phyloP scores from a whole-genome alignment of 30 jellyfish, hydroid and myxozoan genomes.

The Pseudorhiza aurosa region DNA sequence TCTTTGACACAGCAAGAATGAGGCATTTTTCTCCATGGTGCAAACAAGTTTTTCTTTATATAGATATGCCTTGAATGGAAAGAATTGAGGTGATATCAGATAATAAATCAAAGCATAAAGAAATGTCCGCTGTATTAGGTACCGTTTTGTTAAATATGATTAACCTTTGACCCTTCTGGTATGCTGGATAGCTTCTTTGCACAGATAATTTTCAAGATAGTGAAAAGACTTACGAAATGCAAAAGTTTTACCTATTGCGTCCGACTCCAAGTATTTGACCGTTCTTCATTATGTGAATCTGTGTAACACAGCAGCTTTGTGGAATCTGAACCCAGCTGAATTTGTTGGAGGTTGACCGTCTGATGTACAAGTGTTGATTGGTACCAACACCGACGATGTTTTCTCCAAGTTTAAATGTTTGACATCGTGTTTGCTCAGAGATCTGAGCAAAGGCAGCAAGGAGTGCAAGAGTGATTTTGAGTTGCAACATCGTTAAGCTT shows the following conservation, averaged over 20 bases:
- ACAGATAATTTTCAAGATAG: too few species aligned
- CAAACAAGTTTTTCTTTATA: background rate
- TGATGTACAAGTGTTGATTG: constrained; percentile 1
- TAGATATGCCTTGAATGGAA: constrained; percentile 15
- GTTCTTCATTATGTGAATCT: constrained; percentile 17
- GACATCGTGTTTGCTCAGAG: constrained; percentile 1
- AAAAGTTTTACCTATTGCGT: background rate
- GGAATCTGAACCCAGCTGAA: constrained; percentile 25
- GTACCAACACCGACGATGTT: constrained; percentile 4
- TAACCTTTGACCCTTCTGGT: too few species aligned
- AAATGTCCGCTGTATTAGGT: too few species aligned
- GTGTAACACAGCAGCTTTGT: constrained; percentile 24
- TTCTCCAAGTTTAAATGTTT: background rate
- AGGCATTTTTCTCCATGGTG: constrained; percentile 10
- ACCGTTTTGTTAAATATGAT: too few species aligned
- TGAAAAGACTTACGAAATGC: too few species aligned
- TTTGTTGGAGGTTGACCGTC: background rate
- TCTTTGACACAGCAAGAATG: constrained; percentile 48
- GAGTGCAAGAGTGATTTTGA: background rate
- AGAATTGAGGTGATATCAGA: too few species aligned
- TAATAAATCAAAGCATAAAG: too few species aligned
- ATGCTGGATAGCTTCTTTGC: too few species aligned
- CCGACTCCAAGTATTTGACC: constrained; percentile 40
- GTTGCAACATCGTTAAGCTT: background rate
- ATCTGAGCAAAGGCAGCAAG: background rate